Evolutionary conservation across 2,888 invertebrate species (phyloP), one percentile per base, ranked within the genome.

Genomic region (Odontocolon sp.): DNA sequence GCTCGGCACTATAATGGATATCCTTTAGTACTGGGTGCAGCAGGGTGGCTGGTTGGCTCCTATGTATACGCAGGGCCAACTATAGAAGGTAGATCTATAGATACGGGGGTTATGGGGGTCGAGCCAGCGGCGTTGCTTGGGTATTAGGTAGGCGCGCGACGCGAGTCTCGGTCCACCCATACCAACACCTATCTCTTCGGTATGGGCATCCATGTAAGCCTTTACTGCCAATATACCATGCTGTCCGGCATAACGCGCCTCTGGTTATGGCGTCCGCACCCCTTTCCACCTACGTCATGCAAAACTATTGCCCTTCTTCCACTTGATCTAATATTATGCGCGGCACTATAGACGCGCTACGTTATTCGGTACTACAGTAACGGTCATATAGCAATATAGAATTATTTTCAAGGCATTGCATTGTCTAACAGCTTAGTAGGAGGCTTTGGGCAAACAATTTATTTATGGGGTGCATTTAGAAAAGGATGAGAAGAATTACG

Each of bases 151-250:
- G 78, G 78, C 75, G 74, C 69, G 74, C 71, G 77, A 77, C 9
- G 45, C 23, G 61, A 56, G 61, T 40, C 38, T 47, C 23, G 28
- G 38, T 6, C 28, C 14, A 14, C 50, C 61, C 40, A 45, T 8
- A 45, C 38, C 33, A 0, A 14, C 54, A 18, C n/a, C 75, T 85
- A 85, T 86, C 83, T 83, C 81, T 83, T 84, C 81, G 77, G 80
- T 83, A 85, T 76, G 81, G 84, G 79, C 84, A 81, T 85, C 81
- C 85, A 83, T 84, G 85, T 85, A 84, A 87, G 85, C 87, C 86
- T 84, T 87, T 86, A 87, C 85, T 87, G 85, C 84, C 87, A 87
- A 87, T 87, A 87, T 88, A 85, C 83, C 78, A 78, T 83, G 81
- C 81, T 84, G 84, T 81, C 79, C 81, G 81, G 83, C 82, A 84